Evolutionary conservation across 2,888 invertebrate species (phyloP).

Genomic region (Trissolcus brochymenae): DNA sequence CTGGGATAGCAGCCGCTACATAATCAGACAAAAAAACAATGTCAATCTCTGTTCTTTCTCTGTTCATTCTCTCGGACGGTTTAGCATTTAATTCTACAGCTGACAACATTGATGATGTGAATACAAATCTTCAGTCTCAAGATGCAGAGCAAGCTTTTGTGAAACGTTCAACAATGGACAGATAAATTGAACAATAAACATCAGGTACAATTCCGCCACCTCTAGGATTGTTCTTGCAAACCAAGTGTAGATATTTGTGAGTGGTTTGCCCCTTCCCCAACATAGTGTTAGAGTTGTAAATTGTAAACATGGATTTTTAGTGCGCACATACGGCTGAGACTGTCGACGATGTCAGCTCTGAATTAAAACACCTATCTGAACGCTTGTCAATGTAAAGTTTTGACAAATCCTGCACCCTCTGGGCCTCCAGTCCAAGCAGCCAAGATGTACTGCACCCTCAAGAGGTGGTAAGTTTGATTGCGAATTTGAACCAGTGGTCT

Average conservation of each 20-base stretch:
- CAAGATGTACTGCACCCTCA: constrained; percentile 36
- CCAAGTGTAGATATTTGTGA: too few species aligned
- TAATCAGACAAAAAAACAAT: too few species aligned
- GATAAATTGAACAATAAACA: too few species aligned
- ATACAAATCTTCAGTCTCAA: too few species aligned
- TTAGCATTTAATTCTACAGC: too few species aligned
- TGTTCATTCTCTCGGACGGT: too few species aligned
- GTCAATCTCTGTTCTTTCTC: too few species aligned
- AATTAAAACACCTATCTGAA: not conserved
- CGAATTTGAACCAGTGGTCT: not conserved
- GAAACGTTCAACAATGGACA: too few species aligned
- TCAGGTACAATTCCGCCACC: not conserved
- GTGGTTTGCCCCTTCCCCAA: not conserved
- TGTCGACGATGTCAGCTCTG: constrained; percentile 17
- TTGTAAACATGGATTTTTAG: constrained; percentile 16
- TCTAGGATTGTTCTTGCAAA: not conserved
- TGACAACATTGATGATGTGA: too few species aligned
- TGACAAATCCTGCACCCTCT: not conserved
- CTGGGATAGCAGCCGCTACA: too few species aligned
- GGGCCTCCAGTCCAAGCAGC: not conserved
- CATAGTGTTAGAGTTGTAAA: constrained; percentile 19
- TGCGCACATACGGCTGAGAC: constrained; percentile 28
- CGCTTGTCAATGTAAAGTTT: not conserved
- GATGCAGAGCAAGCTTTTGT: too few species aligned
- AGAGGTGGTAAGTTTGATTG: constrained; percentile 23